Conservation (phyloP, 1,140 invertebrate species). For the Stenopsyche tienmushanensis region DNA sequence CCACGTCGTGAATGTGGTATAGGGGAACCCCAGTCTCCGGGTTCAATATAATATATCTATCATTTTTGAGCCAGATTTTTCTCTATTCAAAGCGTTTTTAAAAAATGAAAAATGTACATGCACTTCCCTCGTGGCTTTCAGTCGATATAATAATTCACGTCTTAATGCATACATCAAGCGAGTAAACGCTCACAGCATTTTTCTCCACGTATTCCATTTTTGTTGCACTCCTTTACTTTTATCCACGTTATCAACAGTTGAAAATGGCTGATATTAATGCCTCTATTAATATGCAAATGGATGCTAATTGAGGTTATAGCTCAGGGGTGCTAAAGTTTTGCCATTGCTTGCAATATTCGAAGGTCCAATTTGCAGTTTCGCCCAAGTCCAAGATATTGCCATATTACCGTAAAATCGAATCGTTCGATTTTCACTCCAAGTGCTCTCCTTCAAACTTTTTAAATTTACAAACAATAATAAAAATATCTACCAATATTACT, state of each 20-base stretch:
- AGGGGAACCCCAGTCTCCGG: neutral
- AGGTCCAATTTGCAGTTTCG: neutral
- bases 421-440: neutral
- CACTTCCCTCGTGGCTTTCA: too few relatives aligned
- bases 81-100: neutral
- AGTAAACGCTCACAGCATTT: too few relatives aligned
- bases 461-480: too few relatives aligned
- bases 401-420: slow-evolving; percentile 1
- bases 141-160: too few relatives aligned
- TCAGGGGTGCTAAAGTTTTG: neutral
- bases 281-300: neutral
- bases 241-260: neutral
- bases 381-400: neutral
- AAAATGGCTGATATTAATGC: neutral
- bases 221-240: neutral
- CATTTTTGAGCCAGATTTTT: slow-evolving; percentile 5
- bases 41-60: slow-evolving; percentile 1
- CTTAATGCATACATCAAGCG: too few relatives aligned
- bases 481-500: too few relatives aligned
- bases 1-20: neutral
- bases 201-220: too few relatives aligned
- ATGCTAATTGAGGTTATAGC: neutral
- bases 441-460: too few relatives aligned
- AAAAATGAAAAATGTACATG: neutral
- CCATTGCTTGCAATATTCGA: neutral